A percentile compares a stretch with the other conserved stretches of the same genome.
Evolutionary conservation across 1,140 invertebrate species (phyloP).

Genomic region (Drosophila chauvacae): DNA sequence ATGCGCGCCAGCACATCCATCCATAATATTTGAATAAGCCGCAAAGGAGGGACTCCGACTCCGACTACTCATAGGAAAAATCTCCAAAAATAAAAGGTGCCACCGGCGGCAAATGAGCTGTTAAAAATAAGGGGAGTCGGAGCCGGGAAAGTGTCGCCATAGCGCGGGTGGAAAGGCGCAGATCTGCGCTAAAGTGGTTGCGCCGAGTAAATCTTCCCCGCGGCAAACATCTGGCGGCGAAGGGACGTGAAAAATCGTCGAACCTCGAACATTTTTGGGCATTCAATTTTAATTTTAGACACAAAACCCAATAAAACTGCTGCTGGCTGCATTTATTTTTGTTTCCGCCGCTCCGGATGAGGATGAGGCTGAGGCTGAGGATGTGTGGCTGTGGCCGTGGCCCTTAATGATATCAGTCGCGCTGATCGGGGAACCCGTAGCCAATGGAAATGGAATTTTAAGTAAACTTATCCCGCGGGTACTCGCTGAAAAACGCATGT

Average conservation of each 20-base stretch:
- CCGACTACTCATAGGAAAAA: constrained; percentile 4
- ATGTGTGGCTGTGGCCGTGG: constrained; percentile 43
- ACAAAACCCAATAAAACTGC: constrained; percentile 60
- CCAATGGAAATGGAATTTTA: constrained; percentile 69
- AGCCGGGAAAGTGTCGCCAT: constrained; percentile 64
- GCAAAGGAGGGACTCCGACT: constrained; percentile 32
- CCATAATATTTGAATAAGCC: constrained; percentile 57
- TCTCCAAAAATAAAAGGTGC: constrained; percentile 58
- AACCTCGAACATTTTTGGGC: constrained; percentile 55
- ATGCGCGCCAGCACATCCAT: constrained; percentile 12
- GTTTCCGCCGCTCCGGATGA: constrained; percentile 49
- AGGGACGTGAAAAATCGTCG: constrained; percentile 53
- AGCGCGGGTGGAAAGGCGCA: constrained; percentile 11
- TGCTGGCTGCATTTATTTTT: constrained; percentile 63
- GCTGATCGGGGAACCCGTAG: constrained; percentile 65
- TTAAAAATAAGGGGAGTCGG: constrained; percentile 36
- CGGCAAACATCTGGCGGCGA: constrained; percentile 19
- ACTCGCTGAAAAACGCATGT: constrained; percentile 82
- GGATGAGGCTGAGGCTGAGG: constrained; percentile 60
- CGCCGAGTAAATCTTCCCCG: constrained; percentile 30
- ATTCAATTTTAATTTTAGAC: constrained; percentile 66
- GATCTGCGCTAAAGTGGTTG: constrained; percentile 60
- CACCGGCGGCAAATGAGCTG: constrained; percentile 70
- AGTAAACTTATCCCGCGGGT: constrained; percentile 78
- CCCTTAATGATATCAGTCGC: constrained; percentile 75